Base-by-base conservation (phyloP, 2,113 vertebrate species). In the Sus scrofa region DNA sequence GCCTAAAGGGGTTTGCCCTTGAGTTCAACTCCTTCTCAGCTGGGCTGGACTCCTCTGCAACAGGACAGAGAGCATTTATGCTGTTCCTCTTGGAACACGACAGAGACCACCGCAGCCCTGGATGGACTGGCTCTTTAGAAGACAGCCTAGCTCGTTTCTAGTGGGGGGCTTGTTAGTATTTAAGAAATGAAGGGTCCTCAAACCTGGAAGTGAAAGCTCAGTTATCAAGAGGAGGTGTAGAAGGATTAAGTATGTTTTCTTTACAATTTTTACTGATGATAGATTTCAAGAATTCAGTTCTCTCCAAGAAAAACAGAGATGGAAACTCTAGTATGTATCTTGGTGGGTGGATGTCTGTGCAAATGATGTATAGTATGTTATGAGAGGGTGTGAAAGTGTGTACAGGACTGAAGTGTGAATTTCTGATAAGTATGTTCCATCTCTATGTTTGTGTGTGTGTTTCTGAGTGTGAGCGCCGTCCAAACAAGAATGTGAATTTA, bases 301-400 rank as follows among this genome's bases (percentile, higher is more conserved):
- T 97, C 97, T 98, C 98, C 97, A 98, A 98, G 98, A 97, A 98
- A 98, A 98, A 98, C 87, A 98, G 67, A 90, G 97, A 97, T 54
- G 84, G 86, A 96, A 95, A 97, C 93, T 98, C 97, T 98, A 97
- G 89, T 98, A 96, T 98, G 98, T 98, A 96, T 97, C 95, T 98
- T 98, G 94, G 92, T 97, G 97, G 96, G 94, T 97, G 85, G 98
- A 90, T 83, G 95, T 98, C 98, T 98, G 96, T 98, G 97, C 97
- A 98, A 98, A 98, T 70, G 97, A 98, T 96, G 95, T 97, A 97
- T 97, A 97, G 98, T 98, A 97, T 98, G 98, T 98, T 97, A 93
- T 95, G 97, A 96, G 97, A 97, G 97, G 96, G 98, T 97, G 96
- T 96, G 97, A 98, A 98, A 96, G 96, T 95, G 97, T 10, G 65